Conservation (phyloP, 2,113 vertebrate genomes). For the Pica pica region DNA sequence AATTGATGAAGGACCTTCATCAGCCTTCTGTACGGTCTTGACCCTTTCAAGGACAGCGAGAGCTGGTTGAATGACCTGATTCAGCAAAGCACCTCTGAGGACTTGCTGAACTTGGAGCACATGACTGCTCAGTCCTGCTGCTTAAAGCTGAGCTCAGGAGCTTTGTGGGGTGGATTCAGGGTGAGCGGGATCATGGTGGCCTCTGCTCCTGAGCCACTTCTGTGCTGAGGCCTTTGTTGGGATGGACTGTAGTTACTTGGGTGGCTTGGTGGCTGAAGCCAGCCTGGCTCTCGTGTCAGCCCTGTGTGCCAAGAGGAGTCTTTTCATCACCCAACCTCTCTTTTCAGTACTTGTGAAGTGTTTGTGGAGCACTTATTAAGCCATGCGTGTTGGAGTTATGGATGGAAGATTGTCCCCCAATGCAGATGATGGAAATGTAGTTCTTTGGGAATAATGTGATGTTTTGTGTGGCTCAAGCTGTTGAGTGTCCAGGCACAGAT, state of each 20-base stretch:
- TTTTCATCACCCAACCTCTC: background rate
- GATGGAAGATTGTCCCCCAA: background rate
- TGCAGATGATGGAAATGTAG: fast-evolving
- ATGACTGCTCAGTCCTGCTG: background rate
- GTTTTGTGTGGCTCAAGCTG: background rate
- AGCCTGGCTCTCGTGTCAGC: background rate
- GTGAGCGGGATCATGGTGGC: fast-evolving
- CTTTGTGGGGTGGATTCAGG: background rate
- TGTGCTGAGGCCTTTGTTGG: background rate
- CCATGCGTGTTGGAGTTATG: background rate
- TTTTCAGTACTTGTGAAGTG: background rate
- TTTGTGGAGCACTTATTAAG: background rate
- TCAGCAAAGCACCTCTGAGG: background rate
- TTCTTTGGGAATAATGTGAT: fast-evolving
- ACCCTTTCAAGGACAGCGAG: fast-evolving
- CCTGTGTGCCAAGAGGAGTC: slow-evolving; percentile 12
- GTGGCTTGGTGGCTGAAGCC: background rate
- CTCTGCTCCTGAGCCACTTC: background rate
- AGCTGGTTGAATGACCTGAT: background rate
- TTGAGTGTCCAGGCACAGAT: background rate
- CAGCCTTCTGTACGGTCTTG: background rate
- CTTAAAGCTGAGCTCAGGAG: fast-evolving
- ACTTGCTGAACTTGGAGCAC: background rate
- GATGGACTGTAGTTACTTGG: background rate
- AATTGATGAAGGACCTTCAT: background rate